Evolutionary conservation across 2,113 vertebrate genomes (phyloP).

Genomic region (Monopterus albus): DNA sequence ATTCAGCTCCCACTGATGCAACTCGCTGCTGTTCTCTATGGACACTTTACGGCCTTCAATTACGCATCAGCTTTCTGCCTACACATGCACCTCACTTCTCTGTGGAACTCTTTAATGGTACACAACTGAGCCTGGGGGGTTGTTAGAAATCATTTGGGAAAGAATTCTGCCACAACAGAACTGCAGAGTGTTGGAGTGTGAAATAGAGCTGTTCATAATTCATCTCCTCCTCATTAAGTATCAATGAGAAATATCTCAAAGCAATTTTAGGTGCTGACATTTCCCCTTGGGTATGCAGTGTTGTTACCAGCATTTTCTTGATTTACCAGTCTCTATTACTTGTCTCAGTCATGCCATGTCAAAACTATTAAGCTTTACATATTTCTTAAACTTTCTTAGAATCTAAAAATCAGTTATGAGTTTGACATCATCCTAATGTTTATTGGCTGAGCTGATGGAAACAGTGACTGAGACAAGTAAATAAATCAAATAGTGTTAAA

Average conservation of each 20-base stretch:
- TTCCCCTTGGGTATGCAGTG: not conserved
- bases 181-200: not conserved
- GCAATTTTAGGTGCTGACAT: not conserved
- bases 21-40: constrained; percentile 10
- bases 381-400: not conserved
- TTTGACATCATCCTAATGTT: too few relatives aligned
- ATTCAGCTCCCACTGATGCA: constrained; percentile 21
- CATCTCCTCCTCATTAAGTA: not conserved
- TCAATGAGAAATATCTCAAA: not conserved
- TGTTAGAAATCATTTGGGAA: not conserved
- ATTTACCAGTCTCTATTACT: not conserved
- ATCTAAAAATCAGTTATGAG: too few relatives aligned
- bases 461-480: too few relatives aligned
- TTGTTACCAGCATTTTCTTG: not conserved
- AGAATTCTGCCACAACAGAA: not conserved
- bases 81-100: not conserved
- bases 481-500: too few relatives aligned
- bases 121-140: not conserved
- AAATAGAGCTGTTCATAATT: not conserved
- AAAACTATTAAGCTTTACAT: not conserved
- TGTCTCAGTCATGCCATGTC: not conserved
- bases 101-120: not conserved
- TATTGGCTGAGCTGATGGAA: too few relatives aligned
- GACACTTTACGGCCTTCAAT: constrained; percentile 18
- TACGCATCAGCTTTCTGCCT: constrained; percentile 21